phyloP scores from a whole-genome alignment of 2,797 vertebrate species.

The Vultur gryphus region DNA sequence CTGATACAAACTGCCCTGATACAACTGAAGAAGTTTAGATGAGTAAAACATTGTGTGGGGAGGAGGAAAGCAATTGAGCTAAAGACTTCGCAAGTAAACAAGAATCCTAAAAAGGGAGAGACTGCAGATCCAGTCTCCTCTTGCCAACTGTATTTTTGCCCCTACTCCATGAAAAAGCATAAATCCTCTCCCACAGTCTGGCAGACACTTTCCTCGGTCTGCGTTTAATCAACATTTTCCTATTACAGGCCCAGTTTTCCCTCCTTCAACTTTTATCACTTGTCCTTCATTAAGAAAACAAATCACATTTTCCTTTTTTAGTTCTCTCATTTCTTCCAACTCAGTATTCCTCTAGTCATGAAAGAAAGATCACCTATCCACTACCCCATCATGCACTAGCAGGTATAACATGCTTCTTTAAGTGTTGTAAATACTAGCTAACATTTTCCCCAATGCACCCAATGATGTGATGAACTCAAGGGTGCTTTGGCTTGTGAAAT shows the following conservation, averaged over 20 bases:
- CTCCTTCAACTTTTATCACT: slow-evolving; percentile 20
- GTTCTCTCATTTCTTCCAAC: background rate
- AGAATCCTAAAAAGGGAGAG: background rate
- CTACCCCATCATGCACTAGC: background rate
- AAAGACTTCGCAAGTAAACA: background rate
- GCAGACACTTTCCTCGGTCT: slow-evolving; percentile 2
- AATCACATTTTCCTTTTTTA: slow-evolving; percentile 2
- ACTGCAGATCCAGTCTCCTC: background rate
- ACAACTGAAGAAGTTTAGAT: background rate
- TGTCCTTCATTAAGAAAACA: background rate
- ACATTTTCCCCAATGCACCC: background rate
- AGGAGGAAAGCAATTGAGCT: background rate
- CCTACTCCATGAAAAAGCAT: background rate
- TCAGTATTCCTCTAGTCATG: background rate
- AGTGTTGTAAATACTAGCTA: background rate
- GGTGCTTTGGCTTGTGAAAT: background rate
- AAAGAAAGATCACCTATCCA: background rate
- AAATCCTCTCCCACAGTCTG: background rate
- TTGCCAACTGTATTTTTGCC: background rate
- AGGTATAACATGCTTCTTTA: background rate
- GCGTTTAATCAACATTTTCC: slow-evolving; percentile 48
- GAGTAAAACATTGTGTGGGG: background rate
- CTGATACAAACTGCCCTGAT: background rate
- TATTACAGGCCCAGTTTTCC: background rate
- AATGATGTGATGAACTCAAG: background rate